Evolutionary conservation across 2,888 invertebrate species (phyloP).

Genomic region (Sphaerophoria taeniata): DNA sequence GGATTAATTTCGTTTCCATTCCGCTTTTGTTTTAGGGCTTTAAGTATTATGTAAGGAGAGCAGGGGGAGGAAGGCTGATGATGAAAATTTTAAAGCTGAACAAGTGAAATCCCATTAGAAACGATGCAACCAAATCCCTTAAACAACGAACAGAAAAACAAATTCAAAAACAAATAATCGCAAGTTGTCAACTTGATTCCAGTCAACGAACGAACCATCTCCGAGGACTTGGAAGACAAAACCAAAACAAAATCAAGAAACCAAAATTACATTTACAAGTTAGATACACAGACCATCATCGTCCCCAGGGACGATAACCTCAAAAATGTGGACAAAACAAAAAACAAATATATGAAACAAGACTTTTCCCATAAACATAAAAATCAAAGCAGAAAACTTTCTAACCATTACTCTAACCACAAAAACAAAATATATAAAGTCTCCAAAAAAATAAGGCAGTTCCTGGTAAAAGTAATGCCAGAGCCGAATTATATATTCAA

Average conservation of each 20-base stretch:
- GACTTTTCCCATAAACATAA: conserved; percentile 36
- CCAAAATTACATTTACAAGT: conserved; percentile 24
- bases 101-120: no score
- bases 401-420: neutral
- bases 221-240: no score
- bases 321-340: neutral
- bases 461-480: conserved; percentile 9
- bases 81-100: no score
- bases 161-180: conserved; percentile 58
- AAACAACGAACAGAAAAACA: neutral
- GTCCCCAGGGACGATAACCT: conserved; percentile 16
- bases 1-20: neutral
- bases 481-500: conserved; percentile 56
- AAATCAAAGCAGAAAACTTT: conserved; percentile 32
- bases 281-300: neutral
- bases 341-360: neutral
- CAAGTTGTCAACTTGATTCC: conserved; percentile 48
- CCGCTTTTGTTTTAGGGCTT: neutral
- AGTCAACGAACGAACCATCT: neutral
- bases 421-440: neutral
- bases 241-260: neutral
- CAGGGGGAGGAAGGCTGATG: neutral
- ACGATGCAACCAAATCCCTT: neutral
- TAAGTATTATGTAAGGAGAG: neutral
- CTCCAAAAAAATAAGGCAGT: neutral